Conservation (phyloP, 2,888 invertebrate species). For the Agrotis puta region DNA sequence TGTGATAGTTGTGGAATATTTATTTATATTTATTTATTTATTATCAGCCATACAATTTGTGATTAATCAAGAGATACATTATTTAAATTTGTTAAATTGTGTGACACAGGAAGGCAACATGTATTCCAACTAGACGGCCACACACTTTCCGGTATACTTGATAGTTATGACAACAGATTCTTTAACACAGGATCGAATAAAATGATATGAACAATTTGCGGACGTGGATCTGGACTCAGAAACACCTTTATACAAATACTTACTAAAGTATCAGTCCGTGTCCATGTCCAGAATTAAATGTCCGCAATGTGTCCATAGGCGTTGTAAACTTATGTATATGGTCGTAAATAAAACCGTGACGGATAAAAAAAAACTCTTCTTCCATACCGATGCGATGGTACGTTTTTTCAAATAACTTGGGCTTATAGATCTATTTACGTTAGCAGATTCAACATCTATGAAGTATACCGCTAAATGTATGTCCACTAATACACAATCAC, state of each 20-base stretch:
- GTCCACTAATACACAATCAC: slow-evolving; percentile 24
- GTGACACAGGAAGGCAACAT: slow-evolving; percentile 41
- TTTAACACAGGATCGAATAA: neutral
- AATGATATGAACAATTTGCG: neutral
- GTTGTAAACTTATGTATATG: neutral
- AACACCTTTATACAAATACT: slow-evolving; percentile 9
- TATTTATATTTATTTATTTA: no score
- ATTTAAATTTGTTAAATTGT: slow-evolving; percentile 10
- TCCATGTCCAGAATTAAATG: neutral
- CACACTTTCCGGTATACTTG: neutral
- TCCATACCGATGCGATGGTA: no score
- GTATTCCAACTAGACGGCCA: slow-evolving; percentile 50
- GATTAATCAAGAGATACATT: neutral
- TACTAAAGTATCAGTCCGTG: slow-evolving; percentile 1
- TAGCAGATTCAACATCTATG: neutral
- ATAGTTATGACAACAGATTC: neutral
- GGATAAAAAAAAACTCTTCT: neutral
- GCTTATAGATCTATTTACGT: neutral
- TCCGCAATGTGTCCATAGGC: neutral
- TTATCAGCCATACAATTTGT: neutral
- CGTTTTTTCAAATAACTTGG: neutral
- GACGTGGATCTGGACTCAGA: neutral
- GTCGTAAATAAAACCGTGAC: neutral
- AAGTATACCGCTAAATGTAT: neutral
- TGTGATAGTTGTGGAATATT: no score